Percentiles rank a stretch among this genome's conserved stretches.
Evolutionary conservation across 2,797 vertebrate genomes (phyloP).

Genomic region (Acipenser transmontanus): DNA sequence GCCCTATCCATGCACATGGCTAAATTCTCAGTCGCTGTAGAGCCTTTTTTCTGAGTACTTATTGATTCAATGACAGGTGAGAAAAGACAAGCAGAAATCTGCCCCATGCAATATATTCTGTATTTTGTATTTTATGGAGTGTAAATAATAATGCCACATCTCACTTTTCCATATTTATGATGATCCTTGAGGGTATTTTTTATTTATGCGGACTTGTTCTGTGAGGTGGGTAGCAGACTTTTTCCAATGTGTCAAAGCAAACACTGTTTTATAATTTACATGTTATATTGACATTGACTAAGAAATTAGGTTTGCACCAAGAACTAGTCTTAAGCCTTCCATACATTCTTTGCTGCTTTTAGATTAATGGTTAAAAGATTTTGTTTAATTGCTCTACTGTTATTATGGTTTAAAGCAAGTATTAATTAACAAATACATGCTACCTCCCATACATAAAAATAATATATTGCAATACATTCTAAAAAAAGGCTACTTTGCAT

Average conservation of each 20-base stretch:
- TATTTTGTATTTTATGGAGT: slow-evolving; percentile 30
- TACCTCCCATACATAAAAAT: too few species aligned
- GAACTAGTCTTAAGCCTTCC: slow-evolving; percentile 12
- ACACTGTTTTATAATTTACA: slow-evolving; percentile 64
- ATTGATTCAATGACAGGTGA: slow-evolving; percentile 28
- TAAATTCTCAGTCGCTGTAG: slow-evolving; percentile 16
- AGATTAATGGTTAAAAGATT: not conserved
- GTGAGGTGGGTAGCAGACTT: slow-evolving; percentile 64
- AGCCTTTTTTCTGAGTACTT: slow-evolving; percentile 12
- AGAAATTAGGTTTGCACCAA: slow-evolving; percentile 35
- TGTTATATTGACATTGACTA: slow-evolving; percentile 59
- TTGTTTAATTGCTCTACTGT: too few species aligned
- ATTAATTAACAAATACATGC: too few species aligned
- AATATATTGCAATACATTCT: too few species aligned
- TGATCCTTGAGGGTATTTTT: slow-evolving; percentile 52
- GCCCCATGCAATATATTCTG: slow-evolving; percentile 24
- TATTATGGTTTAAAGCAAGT: too few species aligned
- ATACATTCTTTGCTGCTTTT: not conserved
- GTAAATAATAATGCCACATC: slow-evolving; percentile 54
- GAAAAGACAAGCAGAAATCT: slow-evolving; percentile 27
- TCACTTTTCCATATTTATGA: slow-evolving; percentile 58
- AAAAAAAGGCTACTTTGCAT: too few species aligned
- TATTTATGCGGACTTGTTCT: slow-evolving; percentile 61
- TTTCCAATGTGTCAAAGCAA: slow-evolving; percentile 59
- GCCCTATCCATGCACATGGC: slow-evolving; percentile 12